phyloP scores from a whole-genome alignment of 2,113 vertebrate species.

The Vanacampus margaritifer region DNA sequence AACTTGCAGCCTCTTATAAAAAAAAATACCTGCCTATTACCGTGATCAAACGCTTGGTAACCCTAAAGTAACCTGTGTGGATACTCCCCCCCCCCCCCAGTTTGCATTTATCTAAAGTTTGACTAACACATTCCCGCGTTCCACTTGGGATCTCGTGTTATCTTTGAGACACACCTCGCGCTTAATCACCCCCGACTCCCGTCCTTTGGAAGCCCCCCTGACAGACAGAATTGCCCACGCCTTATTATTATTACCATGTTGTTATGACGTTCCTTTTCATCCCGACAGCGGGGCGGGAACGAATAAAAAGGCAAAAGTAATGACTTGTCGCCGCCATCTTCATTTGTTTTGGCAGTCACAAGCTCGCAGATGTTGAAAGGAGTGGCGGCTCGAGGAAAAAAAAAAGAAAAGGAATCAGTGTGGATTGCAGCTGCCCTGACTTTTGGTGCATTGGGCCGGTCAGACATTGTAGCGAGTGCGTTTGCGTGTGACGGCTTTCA shows the following conservation, averaged over 20 bases:
- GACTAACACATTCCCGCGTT: background rate
- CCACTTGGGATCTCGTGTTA: background rate
- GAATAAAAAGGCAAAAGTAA: background rate
- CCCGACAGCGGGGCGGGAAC: background rate
- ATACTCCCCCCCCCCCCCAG: background rate
- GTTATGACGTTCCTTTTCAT: constrained; percentile 2
- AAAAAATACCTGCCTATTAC: no score
- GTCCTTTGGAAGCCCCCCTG: background rate
- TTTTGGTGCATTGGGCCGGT: constrained; percentile 21
- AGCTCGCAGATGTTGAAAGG: constrained; percentile 24
- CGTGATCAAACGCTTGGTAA: background rate
- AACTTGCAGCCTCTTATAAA: no score
- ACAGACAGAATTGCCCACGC: background rate
- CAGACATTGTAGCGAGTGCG: constrained; percentile 30
- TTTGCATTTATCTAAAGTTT: background rate
- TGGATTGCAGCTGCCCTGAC: constrained; percentile 13
- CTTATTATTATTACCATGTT: constrained; percentile 4
- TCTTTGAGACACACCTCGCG: constrained; percentile 37
- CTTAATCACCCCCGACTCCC: constrained; percentile 14
- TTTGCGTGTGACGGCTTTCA: constrained; percentile 15
- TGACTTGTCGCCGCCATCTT: background rate
- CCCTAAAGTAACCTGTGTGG: background rate
- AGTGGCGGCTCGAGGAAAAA: background rate
- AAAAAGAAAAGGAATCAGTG: constrained; percentile 3
- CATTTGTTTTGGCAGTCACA: background rate